These are phyloP conservation scores for Nudaria mundana DNA, from an alignment of 2,888 invertebrate genomes.

Conservation along the genomic window DNA sequence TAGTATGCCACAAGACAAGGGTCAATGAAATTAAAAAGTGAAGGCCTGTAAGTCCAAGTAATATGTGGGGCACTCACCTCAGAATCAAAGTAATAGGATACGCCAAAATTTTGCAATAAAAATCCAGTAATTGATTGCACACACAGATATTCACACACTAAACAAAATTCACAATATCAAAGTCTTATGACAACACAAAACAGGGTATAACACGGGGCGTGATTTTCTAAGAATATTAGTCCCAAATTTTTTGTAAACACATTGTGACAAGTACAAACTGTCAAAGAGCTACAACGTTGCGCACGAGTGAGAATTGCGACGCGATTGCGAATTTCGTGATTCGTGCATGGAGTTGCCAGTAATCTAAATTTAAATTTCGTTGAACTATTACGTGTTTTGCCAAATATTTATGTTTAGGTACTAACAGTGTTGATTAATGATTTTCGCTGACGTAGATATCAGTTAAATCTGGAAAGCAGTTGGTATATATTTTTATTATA, in stretches of 20 bases:
- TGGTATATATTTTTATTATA: no score
- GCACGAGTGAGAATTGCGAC: conserved; percentile 16
- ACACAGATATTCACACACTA: conserved; percentile 23
- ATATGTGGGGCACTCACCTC: conserved; percentile 34
- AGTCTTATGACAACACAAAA: conserved; percentile 8
- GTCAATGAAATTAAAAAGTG: conserved; percentile 20
- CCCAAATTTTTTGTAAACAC: no score
- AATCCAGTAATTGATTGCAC: conserved; percentile 17
- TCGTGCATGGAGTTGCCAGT: conserved; percentile 12
- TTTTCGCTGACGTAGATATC: background rate
- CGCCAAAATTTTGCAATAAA: conserved; percentile 12
- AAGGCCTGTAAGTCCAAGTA: no score
- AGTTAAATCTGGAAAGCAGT: no score
- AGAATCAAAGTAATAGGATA: conserved; percentile 10
- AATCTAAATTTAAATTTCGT: conserved; percentile 9
- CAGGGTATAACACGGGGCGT: no score
- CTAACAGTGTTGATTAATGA: background rate
- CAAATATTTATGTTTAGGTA: background rate
- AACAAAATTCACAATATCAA: conserved; percentile 26
- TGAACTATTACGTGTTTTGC: background rate
- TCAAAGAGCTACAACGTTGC: conserved; percentile 10
- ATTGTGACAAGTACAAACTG: conserved; percentile 5
- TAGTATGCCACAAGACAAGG: conserved; percentile 9
- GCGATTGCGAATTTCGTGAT: background rate
- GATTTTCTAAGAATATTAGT: no score